A percentile compares a stretch with the other conserved stretches of the same genome.
These are phyloP conservation scores for Cynodonichthys magdalenae DNA, from an alignment of 2,797 vertebrate genomes.

Conservation along the genomic window DNA sequence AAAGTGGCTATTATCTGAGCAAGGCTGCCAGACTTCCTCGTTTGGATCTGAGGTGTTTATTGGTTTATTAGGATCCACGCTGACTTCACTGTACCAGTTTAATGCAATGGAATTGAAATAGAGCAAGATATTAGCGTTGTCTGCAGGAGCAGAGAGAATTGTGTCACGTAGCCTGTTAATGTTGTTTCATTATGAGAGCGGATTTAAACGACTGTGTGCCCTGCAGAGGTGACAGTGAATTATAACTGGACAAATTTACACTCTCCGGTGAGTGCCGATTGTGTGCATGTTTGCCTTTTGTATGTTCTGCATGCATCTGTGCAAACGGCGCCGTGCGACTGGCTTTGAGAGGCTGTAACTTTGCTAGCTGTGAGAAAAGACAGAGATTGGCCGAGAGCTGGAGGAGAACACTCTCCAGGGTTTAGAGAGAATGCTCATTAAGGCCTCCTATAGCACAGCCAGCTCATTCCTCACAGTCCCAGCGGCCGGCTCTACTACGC, in stretches of 20 bases:
- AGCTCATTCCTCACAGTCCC: slow-evolving; percentile 77
- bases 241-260: slow-evolving; percentile 39
- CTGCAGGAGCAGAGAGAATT: slow-evolving; percentile 30
- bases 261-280: not conserved
- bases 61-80: slow-evolving; percentile 68
- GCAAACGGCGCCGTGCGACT: slow-evolving; percentile 17
- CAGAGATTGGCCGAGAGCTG: slow-evolving; percentile 68
- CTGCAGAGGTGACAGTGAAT: slow-evolving; percentile 46
- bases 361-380: slow-evolving; percentile 61
- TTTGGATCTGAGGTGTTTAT: slow-evolving; percentile 66
- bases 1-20: slow-evolving; percentile 66
- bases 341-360: slow-evolving; percentile 47
- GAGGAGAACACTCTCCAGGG: slow-evolving; percentile 69
- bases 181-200: slow-evolving; percentile 53
- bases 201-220: slow-evolving; percentile 39
- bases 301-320: slow-evolving; percentile 14
- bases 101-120: slow-evolving; percentile 55
- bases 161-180: slow-evolving; percentile 51
- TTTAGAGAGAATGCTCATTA: slow-evolving; percentile 79
- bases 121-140: slow-evolving; percentile 53
- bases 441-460: slow-evolving; percentile 76
- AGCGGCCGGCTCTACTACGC: slow-evolving; percentile 70
- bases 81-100: slow-evolving; percentile 55
- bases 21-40: slow-evolving; percentile 34
- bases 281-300: slow-evolving; percentile 11